phyloP scores from a whole-genome alignment of 2,113 vertebrate species.

The Cheilinus undulatus region DNA sequence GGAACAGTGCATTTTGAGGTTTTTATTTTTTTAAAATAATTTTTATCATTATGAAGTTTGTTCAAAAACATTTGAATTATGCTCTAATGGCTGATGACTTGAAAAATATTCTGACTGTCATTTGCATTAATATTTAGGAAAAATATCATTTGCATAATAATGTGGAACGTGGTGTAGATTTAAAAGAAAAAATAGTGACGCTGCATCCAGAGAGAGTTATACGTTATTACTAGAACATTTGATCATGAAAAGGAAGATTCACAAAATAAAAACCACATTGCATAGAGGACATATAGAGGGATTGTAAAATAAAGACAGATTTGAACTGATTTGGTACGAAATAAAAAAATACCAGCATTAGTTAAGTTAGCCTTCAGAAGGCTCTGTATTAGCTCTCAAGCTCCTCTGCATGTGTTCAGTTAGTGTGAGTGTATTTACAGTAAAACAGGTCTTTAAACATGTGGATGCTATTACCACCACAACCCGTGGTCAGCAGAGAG shows the following conservation, averaged over 20 bases:
- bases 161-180: too few relatives aligned
- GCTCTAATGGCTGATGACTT: too few relatives aligned
- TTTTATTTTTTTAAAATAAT: too few relatives aligned
- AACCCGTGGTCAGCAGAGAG: conserved; percentile 66
- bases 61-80: too few relatives aligned
- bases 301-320: neutral
- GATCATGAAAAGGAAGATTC: neutral
- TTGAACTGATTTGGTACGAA: conserved; percentile 8
- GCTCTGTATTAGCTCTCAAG: conserved; percentile 38
- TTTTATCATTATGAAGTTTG: too few relatives aligned
- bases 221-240: conserved; percentile 8
- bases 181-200: too few relatives aligned
- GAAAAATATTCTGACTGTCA: too few relatives aligned
- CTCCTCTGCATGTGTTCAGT: conserved; percentile 29
- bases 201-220: too few relatives aligned
- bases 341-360: conserved; percentile 3
- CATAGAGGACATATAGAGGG: neutral
- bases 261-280: neutral
- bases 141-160: too few relatives aligned
- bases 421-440: conserved; percentile 68
- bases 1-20: too few relatives aligned
- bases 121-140: too few relatives aligned
- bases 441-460: conserved; percentile 73
- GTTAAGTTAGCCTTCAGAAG: conserved; percentile 16
- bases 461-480: conserved; percentile 79